Base-by-base conservation (phyloP, 2,888 invertebrate species). In the Mamestra brassicae region DNA sequence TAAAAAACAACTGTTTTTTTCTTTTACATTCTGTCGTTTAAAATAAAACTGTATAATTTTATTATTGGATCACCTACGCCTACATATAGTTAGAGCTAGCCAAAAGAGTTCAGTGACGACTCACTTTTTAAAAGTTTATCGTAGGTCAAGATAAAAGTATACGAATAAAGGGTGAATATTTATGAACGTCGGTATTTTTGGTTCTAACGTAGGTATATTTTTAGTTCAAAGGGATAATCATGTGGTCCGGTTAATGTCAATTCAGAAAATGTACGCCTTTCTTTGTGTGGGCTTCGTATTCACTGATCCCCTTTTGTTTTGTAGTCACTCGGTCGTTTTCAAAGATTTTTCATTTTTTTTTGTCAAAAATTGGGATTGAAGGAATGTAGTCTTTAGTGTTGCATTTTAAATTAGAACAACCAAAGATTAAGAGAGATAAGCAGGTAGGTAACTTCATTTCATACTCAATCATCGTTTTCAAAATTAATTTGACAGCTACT, bases 181-280 rank as follows among this genome's bases (percentile, higher is more conserved):
- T 62, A 38, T 64, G 8, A 36, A 60, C 26, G 11, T 17, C 3
- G 26, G 11, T 77, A 64, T 71, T 77, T 67, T 52, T 64, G 15
- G 55, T 36, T 36, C 4, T 3, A 42, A 55, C 13, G 26, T 26
- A 26, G 0, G 52, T 54, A 54, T 75, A 82, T 71, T 62, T 70
- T 81, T 63, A 63, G 71, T 67, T 81, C 71, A 80, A 80, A 80
- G 63, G 50, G 54, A 42, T 45, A 63, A 67, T 66, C 26, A 50
- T 50, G 34, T 63, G 60, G 60, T 26, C 60, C 26, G 38, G 63
- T 65, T 64, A 65, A 36, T 65, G 64, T 68, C 64, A 65, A 68
- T 62, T 57, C 34, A 11, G 36, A 45, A 65, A 64, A 17, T 36
- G n/a, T 60, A 63, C 50, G 42, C 34, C 47, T 47, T 47, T 45